Evolutionary conservation across 1,140 invertebrate genomes (phyloP).

Genomic region (Cyphomyrmex costatus): DNA sequence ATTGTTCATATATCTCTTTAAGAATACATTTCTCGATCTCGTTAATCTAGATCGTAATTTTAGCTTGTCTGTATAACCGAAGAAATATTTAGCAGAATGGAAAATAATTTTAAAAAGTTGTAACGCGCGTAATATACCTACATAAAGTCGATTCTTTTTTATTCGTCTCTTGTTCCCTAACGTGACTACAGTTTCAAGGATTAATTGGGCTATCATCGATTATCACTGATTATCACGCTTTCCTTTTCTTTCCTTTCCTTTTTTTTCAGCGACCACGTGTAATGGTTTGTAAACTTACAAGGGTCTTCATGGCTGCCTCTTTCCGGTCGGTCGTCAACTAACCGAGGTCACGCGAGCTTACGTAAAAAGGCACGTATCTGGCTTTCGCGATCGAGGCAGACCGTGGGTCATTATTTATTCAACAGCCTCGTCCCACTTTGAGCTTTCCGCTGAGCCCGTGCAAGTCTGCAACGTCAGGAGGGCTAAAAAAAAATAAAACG

Average conservation of each 20-base stretch:
- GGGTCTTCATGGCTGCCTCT: slow-evolving; percentile 34
- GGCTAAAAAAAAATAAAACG: slow-evolving; percentile 37
- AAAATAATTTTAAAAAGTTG: not conserved
- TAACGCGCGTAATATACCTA: no score
- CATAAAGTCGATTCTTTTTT: not conserved
- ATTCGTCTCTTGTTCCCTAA: not conserved
- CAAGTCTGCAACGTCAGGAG: slow-evolving; percentile 18
- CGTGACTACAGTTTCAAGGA: not conserved
- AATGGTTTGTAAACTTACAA: slow-evolving; percentile 36
- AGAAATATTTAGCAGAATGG: not conserved
- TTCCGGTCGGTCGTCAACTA: slow-evolving; percentile 50
- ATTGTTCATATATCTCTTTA: not conserved
- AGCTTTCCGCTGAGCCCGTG: slow-evolving; percentile 25
- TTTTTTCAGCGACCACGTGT: slow-evolving; percentile 7
- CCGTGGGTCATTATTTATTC: slow-evolving; percentile 65
- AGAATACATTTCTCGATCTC: slow-evolving; percentile 23
- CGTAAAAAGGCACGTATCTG: slow-evolving; percentile 60
- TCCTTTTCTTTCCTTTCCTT: not conserved
- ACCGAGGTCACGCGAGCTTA: slow-evolving; percentile 68
- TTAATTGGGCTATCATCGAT: slow-evolving; percentile 28
- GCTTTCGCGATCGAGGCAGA: slow-evolving; percentile 44
- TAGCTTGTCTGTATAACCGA: not conserved
- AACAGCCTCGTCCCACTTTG: slow-evolving; percentile 43
- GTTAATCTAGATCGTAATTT: slow-evolving; percentile 22
- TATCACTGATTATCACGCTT: slow-evolving; percentile 3